Base-by-base conservation (phyloP, 64 coral and sea anemone species). In the Montipora capricornis region DNA sequence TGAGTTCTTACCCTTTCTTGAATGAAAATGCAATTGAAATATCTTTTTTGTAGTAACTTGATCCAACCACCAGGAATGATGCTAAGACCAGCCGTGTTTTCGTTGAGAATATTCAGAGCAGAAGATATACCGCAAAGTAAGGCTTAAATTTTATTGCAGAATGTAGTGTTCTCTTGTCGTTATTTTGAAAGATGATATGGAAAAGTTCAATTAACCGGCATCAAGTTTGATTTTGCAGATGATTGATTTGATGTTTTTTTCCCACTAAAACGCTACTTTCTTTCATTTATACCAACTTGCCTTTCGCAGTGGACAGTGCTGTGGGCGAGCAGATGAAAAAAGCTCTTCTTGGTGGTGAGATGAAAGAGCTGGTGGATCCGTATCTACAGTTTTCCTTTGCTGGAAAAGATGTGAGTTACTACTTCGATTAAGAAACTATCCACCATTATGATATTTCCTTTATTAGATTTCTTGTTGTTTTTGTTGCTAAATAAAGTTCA, bases 121-220 rank as follows among this genome's bases (percentile, higher is more conserved):
- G 98, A 99, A 89, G 98, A 99, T 60, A 88, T 99, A 14, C 98
- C 98, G 14, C 98, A 99, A 67, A 99, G 98, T 99, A 94, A 90
- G 92, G 17, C 8, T 57, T 57, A 6, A 8, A 8, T 11, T 6
- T 57, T 57, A 6, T 11, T 57, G 53, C 3, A 6, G 53, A 1
- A 8, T 57, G 1, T 37, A 37, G 37, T 37, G 37, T 37, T 37
- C 37, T 37, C 37, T 37, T 37, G 37, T 37, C 37, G 37, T 37
- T 37, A 37, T 37, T 37, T 37, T 37, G 37, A 37, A 37, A 37
- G 37, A 37, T 37, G 37, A 37, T 37, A 37, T 37, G 37, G 37
- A 37, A 37, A 37, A 2, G 37, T 37, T 37, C 37, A 37, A 37
- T 37, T 37, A 0, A 37, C 37, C 37, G 37, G 37, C 37, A 2